These are phyloP conservation scores for Diaprepes abbreviatus DNA, from an alignment of 2,888 invertebrate species.

Conservation along the genomic window DNA sequence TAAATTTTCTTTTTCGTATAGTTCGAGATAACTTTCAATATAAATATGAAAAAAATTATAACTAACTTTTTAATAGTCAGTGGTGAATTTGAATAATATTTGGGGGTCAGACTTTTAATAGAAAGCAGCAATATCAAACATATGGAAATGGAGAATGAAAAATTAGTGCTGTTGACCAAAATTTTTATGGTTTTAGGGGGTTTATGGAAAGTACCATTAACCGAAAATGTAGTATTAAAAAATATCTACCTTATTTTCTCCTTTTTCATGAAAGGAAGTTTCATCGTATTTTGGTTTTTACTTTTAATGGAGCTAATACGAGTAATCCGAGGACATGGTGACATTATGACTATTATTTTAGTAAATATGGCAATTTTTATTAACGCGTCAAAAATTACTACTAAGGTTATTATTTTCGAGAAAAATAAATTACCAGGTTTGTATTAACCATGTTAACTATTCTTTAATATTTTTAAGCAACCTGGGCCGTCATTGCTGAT, in stretches of 20 bases:
- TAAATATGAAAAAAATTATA: too few relatives aligned
- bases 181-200: not conserved
- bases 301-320: not conserved
- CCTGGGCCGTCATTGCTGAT: too few relatives aligned
- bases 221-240: not conserved
- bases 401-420: not conserved
- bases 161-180: not conserved
- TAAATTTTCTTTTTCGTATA: too few relatives aligned
- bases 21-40: too few relatives aligned
- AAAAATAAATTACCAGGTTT: slow-evolving; percentile 9
- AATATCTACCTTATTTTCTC: not conserved
- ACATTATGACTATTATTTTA: slow-evolving; percentile 4
- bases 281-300: not conserved
- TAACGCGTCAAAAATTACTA: not conserved
- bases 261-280: not conserved
- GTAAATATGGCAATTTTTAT: slow-evolving; percentile 1
- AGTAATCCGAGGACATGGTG: not conserved
- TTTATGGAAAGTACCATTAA: not conserved
- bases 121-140: too few relatives aligned
- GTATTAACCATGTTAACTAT: too few relatives aligned
- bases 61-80: too few relatives aligned
- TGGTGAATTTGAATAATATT: too few relatives aligned
- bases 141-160: not conserved
- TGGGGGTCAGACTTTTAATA: too few relatives aligned
- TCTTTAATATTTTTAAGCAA: too few relatives aligned